A percentile compares a stretch with the other conserved stretches of the same genome.
Conservation (phyloP, 2,888 invertebrate species). For the Diarsia brunnea region DNA sequence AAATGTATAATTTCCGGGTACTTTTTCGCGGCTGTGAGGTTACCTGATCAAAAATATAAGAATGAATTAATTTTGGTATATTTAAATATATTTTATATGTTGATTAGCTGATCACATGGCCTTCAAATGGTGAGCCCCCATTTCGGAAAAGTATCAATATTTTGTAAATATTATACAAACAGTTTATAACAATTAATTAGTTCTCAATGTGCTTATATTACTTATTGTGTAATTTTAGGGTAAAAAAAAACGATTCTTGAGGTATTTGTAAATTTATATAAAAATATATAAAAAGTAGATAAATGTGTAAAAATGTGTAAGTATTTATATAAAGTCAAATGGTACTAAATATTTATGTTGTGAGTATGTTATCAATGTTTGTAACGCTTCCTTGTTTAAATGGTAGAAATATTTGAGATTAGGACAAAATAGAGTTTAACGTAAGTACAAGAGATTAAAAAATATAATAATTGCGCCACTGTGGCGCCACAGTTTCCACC, state of each 20-base stretch:
- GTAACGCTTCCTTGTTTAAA: constrained; percentile 63
- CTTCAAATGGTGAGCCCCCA: constrained; percentile 88
- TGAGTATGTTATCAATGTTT: constrained; percentile 65
- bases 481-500: constrained; percentile 4
- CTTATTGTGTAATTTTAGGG: constrained; percentile 53
- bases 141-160: constrained; percentile 82
- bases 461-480: constrained; percentile 8
- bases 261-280: constrained; percentile 67
- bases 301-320: constrained; percentile 68
- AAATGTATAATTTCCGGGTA: constrained; percentile 68
- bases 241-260: constrained; percentile 52
- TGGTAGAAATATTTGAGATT: constrained; percentile 47
- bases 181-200: constrained; percentile 44
- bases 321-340: constrained; percentile 61
- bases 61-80: constrained; percentile 53
- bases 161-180: constrained; percentile 68
- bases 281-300: constrained; percentile 65
- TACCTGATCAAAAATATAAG: constrained; percentile 74
- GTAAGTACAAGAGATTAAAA: constrained; percentile 18
- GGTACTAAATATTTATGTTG: constrained; percentile 70
- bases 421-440: constrained; percentile 36
- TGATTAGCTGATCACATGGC: constrained; percentile 79
- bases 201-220: constrained; percentile 65
- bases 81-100: constrained; percentile 63
- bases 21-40: constrained; percentile 81